phyloP scores from a whole-genome alignment of 2,888 invertebrate species.

The Amphipyra tragopoginis region DNA sequence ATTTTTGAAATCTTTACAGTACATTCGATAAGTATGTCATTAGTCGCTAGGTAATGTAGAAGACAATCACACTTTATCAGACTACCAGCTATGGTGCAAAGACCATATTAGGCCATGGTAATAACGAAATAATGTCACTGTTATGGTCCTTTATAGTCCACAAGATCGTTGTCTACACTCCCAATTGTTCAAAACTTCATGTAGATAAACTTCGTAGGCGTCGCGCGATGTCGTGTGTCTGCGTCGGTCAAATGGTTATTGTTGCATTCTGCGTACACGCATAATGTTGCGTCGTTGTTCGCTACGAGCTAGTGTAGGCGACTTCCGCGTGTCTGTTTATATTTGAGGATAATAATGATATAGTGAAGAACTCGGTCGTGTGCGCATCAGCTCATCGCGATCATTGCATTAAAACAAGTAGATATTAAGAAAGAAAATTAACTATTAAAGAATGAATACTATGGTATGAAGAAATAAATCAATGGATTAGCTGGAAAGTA shows the following conservation, averaged over 20 bases:
- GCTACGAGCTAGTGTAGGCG: slow-evolving; percentile 28
- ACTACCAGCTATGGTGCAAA: neutral
- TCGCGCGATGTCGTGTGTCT: slow-evolving; percentile 5
- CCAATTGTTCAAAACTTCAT: slow-evolving; percentile 25
- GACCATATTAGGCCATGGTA: neutral
- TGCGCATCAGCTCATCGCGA: neutral
- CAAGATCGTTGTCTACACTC: slow-evolving; percentile 9
- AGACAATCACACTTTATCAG: slow-evolving; percentile 4
- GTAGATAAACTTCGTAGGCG: slow-evolving; percentile 22
- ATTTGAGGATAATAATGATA: slow-evolving; percentile 26
- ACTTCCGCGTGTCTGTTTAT: slow-evolving; percentile 38
- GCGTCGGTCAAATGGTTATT: slow-evolving; percentile 43
- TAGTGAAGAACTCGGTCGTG: neutral
- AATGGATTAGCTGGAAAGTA: too few relatives aligned
- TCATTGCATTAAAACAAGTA: neutral
- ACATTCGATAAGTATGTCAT: neutral
- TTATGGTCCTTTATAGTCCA: slow-evolving; percentile 22
- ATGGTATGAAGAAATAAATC: too few relatives aligned
- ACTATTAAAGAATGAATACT: too few relatives aligned
- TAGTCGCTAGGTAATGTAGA: neutral
- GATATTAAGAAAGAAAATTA: too few relatives aligned
- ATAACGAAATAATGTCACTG: slow-evolving; percentile 12
- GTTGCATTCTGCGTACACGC: slow-evolving; percentile 46
- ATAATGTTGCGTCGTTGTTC: slow-evolving; percentile 23
- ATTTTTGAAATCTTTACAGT: too few relatives aligned